Evolutionary conservation across 2,113 vertebrate genomes (phyloP).

Genomic region (Guaruba guarouba): DNA sequence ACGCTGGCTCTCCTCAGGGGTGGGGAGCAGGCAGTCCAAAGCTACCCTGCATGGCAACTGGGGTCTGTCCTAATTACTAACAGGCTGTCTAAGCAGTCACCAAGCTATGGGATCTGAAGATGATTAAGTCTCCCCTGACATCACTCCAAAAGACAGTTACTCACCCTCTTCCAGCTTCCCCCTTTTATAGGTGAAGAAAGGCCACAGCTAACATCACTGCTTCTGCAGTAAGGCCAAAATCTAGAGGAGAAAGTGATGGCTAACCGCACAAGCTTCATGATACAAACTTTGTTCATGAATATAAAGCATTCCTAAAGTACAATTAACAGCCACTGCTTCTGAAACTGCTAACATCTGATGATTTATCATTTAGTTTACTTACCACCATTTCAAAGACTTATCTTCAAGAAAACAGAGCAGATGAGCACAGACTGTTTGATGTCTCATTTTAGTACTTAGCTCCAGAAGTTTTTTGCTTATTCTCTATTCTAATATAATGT

Average conservation of each 20-base stretch:
- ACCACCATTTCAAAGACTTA: conserved; percentile 32
- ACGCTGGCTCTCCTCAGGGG: conserved; percentile 7
- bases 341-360: background rate
- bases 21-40: conserved; percentile 29
- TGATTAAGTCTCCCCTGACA: conserved; percentile 50
- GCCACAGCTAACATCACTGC: conserved; percentile 9
- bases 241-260: conserved; percentile 14
- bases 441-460: background rate
- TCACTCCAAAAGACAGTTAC: conserved; percentile 8
- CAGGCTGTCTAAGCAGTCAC: conserved; percentile 20
- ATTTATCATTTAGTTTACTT: conserved; percentile 4
- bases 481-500: background rate
- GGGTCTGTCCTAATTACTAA: conserved; percentile 39
- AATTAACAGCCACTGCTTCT: background rate
- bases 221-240: conserved; percentile 25
- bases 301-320: background rate
- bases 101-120: conserved; percentile 44
- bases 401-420: conserved; percentile 10
- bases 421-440: background rate
- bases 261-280: background rate
- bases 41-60: background rate
- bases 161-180: background rate
- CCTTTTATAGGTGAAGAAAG: conserved; percentile 38
- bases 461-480: background rate
- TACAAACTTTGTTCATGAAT: background rate